Percentiles rank a stretch among this genome's conserved stretches.
These are phyloP conservation scores for Todiramphus chloris DNA, from an alignment of 2,113 vertebrate genomes.

Conservation along the genomic window DNA sequence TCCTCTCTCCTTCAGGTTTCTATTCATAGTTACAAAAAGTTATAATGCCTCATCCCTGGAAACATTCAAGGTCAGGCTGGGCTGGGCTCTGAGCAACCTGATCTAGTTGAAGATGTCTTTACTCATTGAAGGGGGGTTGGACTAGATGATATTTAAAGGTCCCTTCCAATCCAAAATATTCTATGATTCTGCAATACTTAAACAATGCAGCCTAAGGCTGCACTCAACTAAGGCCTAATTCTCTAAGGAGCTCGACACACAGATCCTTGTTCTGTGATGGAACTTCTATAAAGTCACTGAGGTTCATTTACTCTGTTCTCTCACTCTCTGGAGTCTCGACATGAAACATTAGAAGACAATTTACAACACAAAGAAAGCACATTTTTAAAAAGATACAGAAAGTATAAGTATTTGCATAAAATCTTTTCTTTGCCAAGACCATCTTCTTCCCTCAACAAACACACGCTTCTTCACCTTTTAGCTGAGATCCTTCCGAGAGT, in stretches of 20 bases:
- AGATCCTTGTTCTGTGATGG: not conserved
- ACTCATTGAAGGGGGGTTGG: not conserved
- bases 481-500: not conserved
- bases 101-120: not conserved
- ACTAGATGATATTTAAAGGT: not conserved
- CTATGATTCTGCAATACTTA: not conserved
- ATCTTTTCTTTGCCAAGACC: not conserved
- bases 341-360: not conserved
- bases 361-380: not conserved
- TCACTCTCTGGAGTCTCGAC: not conserved
- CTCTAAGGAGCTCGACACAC: not conserved
- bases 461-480: not conserved
- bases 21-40: not conserved
- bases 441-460: not conserved
- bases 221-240: not conserved
- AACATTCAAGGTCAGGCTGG: not conserved
- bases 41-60: not conserved
- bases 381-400: not conserved
- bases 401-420: not conserved
- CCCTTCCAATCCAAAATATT: not conserved
- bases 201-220: not conserved
- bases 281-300: not conserved
- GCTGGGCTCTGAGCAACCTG: not conserved
- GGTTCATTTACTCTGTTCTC: not conserved
- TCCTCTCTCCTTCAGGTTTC: not conserved